Evolutionary conservation across 2,113 vertebrate species (phyloP).

Genomic region (Trematocara macrostoma): DNA sequence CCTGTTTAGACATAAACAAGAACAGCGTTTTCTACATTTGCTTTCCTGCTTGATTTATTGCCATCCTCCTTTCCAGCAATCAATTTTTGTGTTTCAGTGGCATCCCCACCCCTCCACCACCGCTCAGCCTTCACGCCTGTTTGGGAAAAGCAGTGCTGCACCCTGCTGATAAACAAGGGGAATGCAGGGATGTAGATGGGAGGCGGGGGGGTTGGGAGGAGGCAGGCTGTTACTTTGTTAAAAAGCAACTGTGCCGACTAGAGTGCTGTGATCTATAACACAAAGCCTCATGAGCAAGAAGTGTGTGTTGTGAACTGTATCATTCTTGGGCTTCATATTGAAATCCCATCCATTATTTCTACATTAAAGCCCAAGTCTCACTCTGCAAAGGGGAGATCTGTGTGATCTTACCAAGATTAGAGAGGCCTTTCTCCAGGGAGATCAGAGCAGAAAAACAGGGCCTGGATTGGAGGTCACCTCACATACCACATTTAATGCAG

Average conservation of each 20-base stretch:
- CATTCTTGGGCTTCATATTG: not conserved
- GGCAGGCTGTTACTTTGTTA: not conserved
- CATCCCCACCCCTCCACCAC: not conserved
- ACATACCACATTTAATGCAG: conserved; percentile 45
- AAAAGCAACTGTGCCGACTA: not conserved
- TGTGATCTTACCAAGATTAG: not conserved
- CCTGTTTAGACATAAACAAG: conserved; percentile 74
- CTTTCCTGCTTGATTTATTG: conserved; percentile 73
- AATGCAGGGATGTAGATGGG: conserved; percentile 17
- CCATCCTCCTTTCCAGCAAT: conserved; percentile 70
- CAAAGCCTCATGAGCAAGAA: not conserved
- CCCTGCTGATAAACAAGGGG: conserved; percentile 78
- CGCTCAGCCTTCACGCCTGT: not conserved
- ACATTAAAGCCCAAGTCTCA: not conserved
- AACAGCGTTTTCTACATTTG: conserved; percentile 69
- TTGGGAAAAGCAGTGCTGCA: conserved; percentile 87
- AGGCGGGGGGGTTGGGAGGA: not conserved
- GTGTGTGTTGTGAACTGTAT: not conserved
- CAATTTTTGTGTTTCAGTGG: conserved; percentile 66
- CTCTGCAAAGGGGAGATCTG: not conserved
- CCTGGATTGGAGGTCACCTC: conserved; percentile 32
- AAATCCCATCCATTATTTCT: not conserved
- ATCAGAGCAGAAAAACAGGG: not conserved
- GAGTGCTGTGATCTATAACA: not conserved
- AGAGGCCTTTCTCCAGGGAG: not conserved